Base-by-base conservation (phyloP, 1,140 invertebrate genomes). In the Babylonia areolata region DNA sequence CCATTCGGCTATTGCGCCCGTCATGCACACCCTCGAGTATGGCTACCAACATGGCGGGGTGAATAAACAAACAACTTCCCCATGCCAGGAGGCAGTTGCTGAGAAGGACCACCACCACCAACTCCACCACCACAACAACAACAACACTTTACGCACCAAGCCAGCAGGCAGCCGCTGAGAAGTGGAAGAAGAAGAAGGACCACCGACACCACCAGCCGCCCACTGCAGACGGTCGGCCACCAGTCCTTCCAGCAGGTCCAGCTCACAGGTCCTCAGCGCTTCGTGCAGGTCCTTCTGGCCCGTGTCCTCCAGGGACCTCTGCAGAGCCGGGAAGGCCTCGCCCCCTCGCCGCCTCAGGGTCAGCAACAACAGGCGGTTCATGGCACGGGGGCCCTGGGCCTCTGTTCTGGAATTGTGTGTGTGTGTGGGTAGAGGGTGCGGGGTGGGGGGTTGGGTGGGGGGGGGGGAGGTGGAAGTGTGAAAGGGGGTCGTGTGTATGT, bases 361-460 rank as follows among this genome's bases (percentile, higher is more conserved):
- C 20, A 82, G 81, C 20, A 82, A 15, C 54, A 82, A 20, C 54
- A 82, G 51, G 15, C 81, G 51, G 54, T 82, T 82, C 31, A 82
- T 40, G 3, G 81, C 81, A n/a, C 81, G 81, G 2, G 81, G 11
- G 28, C 81, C 81, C 31, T 82, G 81, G 33, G 51, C 81, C 54
- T 82, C 81, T 12, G 81, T 82, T 69, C 81, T 82, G 81, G n/a
- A 58, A n/a, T 75, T 3, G 3, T 9, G n/a, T 3, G 35, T 15
- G n/a, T n/a, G 35, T 37, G 12, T 23, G 35, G 35, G 71, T 0
- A 75, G n/a, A 5, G 20, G 46, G 46, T 51, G 6, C 20, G 46
- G 6, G 46, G 9, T 51, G 46, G 6, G 46, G 6, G 6, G 6
- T 51, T 51, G 46, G 6, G 46, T 6, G 6, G 46, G 9, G 46